These are phyloP conservation scores for Epinotia bilunana DNA, from an alignment of 2,888 invertebrate species.

Conservation along the genomic window DNA sequence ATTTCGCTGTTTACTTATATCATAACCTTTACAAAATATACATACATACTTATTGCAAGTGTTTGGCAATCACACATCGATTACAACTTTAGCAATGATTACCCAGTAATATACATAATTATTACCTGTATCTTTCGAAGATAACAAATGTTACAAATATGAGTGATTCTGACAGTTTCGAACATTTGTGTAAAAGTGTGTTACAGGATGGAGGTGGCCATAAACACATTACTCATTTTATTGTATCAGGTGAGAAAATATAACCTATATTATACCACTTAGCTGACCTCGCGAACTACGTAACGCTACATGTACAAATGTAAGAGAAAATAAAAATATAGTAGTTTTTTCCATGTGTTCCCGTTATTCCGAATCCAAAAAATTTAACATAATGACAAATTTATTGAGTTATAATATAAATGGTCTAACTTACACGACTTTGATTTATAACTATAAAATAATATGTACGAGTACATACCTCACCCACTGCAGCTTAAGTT, in stretches of 20 bases:
- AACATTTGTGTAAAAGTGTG: conserved; percentile 22
- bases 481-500: too few relatives aligned
- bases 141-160: conserved; percentile 35
- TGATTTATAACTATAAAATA: too few relatives aligned
- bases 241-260: conserved; percentile 27
- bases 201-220: conserved; percentile 32
- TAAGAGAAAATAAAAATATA: too few relatives aligned
- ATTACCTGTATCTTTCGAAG: neutral
- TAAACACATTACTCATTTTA: conserved; percentile 3
- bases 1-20: neutral
- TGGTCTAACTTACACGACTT: too few relatives aligned
- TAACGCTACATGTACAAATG: too few relatives aligned
- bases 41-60: neutral
- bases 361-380: too few relatives aligned
- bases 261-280: too few relatives aligned
- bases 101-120: conserved; percentile 9
- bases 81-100: conserved; percentile 27
- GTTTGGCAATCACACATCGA: conserved; percentile 10
- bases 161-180: neutral
- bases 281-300: too few relatives aligned
- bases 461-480: too few relatives aligned
- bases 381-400: too few relatives aligned
- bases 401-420: too few relatives aligned
- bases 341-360: too few relatives aligned
- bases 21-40: neutral